Base-by-base conservation (phyloP, 2,888 invertebrate species). In the Tetragonisca angustula region DNA sequence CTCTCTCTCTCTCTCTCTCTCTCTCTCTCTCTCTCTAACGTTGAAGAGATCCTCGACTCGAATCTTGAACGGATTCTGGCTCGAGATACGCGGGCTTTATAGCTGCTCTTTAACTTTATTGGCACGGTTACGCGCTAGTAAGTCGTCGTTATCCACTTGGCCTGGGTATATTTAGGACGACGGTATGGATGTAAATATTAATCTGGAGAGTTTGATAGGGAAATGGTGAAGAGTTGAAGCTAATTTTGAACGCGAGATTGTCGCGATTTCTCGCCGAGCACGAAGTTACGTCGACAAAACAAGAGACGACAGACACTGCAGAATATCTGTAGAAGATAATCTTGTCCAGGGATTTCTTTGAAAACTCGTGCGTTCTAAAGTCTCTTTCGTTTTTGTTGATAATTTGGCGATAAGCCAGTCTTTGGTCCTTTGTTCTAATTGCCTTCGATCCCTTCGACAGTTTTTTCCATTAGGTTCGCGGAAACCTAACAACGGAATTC, bases 1-100 rank as follows among this genome's bases (percentile, higher is more conserved):
- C n/a, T n/a, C n/a, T n/a, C n/a, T 17, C 15, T 59, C 19, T 71
- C 21, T 54, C n/a, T n/a, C n/a, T 50, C 17, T 32, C 11, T 62
- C 62, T 62, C 52, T 15, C 54, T 27, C n/a, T 32, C 65, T 68
- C 54, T 27, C n/a, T n/a, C 4, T 17, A 4, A 9, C 13, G 43
- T 62, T 65, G 76, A 85, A 69, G 67, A 76, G 71, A 36, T 59
- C 27, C 87, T 87, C 74, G 77, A 87, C 65, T 19, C 27, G 52
- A 54, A 71, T 67, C 67, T 54, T 21, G 49, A 68, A 71, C 72
- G 73, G 79, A 72, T 79, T 76, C 85, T 73, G 67, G 75, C 70
- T 19, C 43, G 21, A 69, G 79, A 68, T 59, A 52, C 50, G 36
- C 49, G 71, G 9, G 68, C 75, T 80, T 85, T 76, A 69, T 52